Evolutionary conservation across 2,113 vertebrate species (phyloP), one percentile per base, ranked within the genome.

Genomic region (Plecotus auritus): DNA sequence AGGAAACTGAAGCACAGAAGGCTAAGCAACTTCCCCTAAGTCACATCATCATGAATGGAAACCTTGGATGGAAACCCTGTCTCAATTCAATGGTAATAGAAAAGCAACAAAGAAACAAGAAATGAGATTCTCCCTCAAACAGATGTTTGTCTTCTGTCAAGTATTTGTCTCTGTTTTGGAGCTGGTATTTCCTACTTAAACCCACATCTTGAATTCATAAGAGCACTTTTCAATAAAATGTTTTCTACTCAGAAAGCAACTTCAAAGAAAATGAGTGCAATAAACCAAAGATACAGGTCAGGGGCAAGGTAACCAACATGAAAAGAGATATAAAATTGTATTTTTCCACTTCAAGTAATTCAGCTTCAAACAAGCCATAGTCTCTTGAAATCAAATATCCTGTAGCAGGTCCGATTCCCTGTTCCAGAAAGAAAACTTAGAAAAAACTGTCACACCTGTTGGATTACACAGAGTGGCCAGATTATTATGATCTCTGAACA

Each of bases 351-450:
- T 85, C n/a, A 40, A 96, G 78, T 96, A 95, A 94, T 85, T 95
- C 80, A 91, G 42, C 85, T 91, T 95, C 85, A 88, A 92, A 96
- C 5, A 51, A 70, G 20, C 30, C 59, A 84, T 73, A 76, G 74
- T 74, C 85, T 94, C 88, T 85, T 93, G 83, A 97, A 97, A 91
- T 91, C 87, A 80, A 51, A 82, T 83, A 97, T 69, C 6, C 40
- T 85, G 1, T 40, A 67, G 11, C 9, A 91, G 64, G 66, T 78
- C 47, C n/a, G 45, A 85, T 35, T 95, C 56, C 69, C 78, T n/a
- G 67, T 66, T 80, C 85, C 67, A 86, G 82, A 93, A 96, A 93
- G 77, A 88, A 95, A 97, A 70, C 30, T 72, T 0, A 84, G 40
- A 35, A 85, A 93, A 92, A 59, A 91, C 22, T 7, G 7, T n/a